These are phyloP conservation scores for Dromaius novaehollandiae DNA, from an alignment of 2,113 vertebrate genomes.

Conservation along the genomic window DNA sequence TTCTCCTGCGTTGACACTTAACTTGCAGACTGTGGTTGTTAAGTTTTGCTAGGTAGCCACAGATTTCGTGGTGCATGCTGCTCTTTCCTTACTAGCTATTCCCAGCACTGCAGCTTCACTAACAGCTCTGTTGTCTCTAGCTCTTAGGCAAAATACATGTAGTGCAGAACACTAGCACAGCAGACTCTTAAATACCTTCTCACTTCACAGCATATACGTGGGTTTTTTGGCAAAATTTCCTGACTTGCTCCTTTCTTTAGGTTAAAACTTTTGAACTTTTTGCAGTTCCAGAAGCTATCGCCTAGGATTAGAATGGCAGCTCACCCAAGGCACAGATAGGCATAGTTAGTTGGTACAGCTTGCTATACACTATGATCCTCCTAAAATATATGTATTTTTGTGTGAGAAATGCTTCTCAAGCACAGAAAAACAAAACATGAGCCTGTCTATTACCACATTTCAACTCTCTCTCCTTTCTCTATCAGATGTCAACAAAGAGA, in stretches of 20 bases:
- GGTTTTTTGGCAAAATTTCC: not conserved
- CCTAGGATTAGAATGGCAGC: not conserved
- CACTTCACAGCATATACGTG: not conserved
- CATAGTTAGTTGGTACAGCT: not conserved
- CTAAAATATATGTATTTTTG: not conserved
- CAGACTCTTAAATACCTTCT: not conserved
- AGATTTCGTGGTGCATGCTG: not conserved
- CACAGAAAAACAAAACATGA: not conserved
- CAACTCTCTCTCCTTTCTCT: not conserved
- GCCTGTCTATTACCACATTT: not conserved
- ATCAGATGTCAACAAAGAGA: not conserved
- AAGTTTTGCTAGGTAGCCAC: not conserved
- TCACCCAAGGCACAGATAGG: not conserved
- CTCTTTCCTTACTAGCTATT: not conserved
- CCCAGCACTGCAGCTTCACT: fast-evolving
- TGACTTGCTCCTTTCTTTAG: not conserved
- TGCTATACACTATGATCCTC: too few relatives aligned
- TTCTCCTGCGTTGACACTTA: not conserved
- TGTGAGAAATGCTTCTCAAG: not conserved
- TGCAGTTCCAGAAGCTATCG: not conserved
- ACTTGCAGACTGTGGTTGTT: not conserved
- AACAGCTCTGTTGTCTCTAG: not conserved
- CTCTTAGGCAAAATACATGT: not conserved
- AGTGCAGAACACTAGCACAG: not conserved
- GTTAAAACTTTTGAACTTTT: not conserved